Conservation (phyloP, 1,140 invertebrate species). For the Aphelenchoides avenae region DNA sequence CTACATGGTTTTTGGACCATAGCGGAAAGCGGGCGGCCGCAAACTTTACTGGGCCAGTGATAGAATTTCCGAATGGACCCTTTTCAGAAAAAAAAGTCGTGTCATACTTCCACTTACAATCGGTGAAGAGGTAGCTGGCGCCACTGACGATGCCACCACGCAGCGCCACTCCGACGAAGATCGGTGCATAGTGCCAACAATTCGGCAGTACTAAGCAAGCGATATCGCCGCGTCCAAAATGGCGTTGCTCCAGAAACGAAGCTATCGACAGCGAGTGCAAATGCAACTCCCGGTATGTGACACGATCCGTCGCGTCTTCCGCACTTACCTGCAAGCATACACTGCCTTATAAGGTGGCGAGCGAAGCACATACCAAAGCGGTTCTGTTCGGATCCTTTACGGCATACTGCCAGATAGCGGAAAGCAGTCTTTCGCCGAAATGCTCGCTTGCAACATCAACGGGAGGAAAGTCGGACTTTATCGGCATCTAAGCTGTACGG, state of each 20-base stretch:
- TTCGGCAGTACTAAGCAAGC: constrained; percentile 34
- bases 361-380: constrained; percentile 16
- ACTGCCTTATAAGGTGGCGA: not conserved
- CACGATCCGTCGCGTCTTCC: constrained; percentile 26
- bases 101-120: constrained; percentile 39
- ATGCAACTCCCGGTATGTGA: constrained; percentile 44
- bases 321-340: constrained; percentile 45
- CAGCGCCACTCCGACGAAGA: constrained; percentile 36
- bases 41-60: too few species aligned
- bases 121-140: constrained; percentile 35
- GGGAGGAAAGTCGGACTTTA: constrained; percentile 35
- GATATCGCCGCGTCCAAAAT: constrained; percentile 31
- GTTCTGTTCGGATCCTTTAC: constrained; percentile 16
- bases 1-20: too few species aligned
- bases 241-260: constrained; percentile 27
- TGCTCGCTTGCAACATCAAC: constrained; percentile 18
- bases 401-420: constrained; percentile 22
- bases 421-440: constrained; percentile 15
- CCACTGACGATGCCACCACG: constrained; percentile 42
- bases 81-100: too few species aligned
- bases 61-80: too few species aligned
- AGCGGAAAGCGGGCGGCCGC: too few species aligned
- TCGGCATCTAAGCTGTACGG: constrained; percentile 17
- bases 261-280: constrained; percentile 29
- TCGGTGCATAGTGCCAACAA: constrained; percentile 40